Base-by-base conservation (phyloP, 2,888 invertebrate genomes). In the Miltochrista miniata region DNA sequence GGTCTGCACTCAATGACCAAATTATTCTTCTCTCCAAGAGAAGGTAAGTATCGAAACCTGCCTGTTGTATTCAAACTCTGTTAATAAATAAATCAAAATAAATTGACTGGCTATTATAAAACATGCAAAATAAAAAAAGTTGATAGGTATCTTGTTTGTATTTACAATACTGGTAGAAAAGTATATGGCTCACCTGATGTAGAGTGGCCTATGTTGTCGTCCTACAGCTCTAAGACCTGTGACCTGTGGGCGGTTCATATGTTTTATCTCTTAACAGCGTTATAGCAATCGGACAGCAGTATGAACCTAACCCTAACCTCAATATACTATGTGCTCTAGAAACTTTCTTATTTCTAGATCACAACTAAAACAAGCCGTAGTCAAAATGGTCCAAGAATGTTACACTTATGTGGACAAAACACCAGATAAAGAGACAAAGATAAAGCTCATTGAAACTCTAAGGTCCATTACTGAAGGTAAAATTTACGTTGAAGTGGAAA, bases 401-500 rank as follows among this genome's bases (percentile, higher is more conserved):
- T 98, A 95, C 79, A 95, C 94, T 38, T 99, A 98, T 77, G 97
- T 99, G 1, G 98, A 98, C 70, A 95, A 98, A 83, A 96, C 97
- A 13, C 97, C 98, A 0, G 96, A 96, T 70, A 96, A 97, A 81
- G 98, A 98, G 64, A 95, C 95, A 0, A 97, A 96, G 90, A 94
- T 99, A 40, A 98, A 98, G 79, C 93, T 99, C 0, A 99, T 99
- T 76, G 99, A 99, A 81, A 99, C 99, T 0, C 88, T 99, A 43
- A 94, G 98, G 60, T 94, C 95, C 5, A 99, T 99, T 1, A 99
- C 99, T 0, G 99, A 98, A 79, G 99, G 99, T 62, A 99, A 99
- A 95, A 99, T 99, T 63, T 99, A 99, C 83, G 99, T 99, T n/a
- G 99, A 99, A 93, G 98, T 99, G 8, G 99, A 99, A 86, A 93